Conservation (phyloP, 2,113 vertebrate species). For the Lota lota region DNA sequence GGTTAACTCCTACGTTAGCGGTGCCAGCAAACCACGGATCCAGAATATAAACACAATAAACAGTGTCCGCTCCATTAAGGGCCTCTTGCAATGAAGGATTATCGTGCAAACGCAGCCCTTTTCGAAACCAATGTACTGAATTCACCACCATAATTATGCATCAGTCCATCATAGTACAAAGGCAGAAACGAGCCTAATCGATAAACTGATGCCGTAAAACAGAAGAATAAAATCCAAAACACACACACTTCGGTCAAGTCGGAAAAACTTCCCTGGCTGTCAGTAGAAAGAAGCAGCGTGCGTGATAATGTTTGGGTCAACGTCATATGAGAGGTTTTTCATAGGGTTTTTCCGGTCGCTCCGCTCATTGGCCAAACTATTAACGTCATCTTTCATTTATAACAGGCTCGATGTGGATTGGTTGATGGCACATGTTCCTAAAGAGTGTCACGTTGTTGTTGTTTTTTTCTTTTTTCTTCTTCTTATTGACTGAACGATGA, state of each 20-base stretch:
- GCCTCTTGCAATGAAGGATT: slow-evolving; percentile 90
- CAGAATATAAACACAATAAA: slow-evolving; percentile 92
- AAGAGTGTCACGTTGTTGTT: too few relatives aligned
- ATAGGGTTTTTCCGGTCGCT: too few relatives aligned
- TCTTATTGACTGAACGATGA: too few relatives aligned
- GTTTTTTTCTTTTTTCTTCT: too few relatives aligned
- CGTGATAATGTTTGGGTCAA: not conserved
- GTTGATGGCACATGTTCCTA: too few relatives aligned
- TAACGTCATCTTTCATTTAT: too few relatives aligned
- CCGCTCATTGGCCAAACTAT: too few relatives aligned
- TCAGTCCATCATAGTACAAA: slow-evolving; percentile 33
- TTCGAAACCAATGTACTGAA: slow-evolving; percentile 94
- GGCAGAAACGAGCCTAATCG: not conserved
- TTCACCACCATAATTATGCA: slow-evolving; percentile 66
- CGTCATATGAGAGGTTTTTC: too few relatives aligned
- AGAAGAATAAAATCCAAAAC: not conserved
- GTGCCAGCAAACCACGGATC: slow-evolving; percentile 96
- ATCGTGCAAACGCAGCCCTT: slow-evolving; percentile 88
- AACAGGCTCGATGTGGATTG: too few relatives aligned
- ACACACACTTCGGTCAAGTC: not conserved
- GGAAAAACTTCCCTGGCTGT: too few relatives aligned
- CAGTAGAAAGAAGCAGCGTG: not conserved
- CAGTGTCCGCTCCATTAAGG: slow-evolving; percentile 79
- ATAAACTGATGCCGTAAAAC: not conserved
- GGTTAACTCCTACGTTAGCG: slow-evolving; percentile 90